phyloP scores from a whole-genome alignment of 2,797 vertebrate genomes.

The Pseudochaenichthys georgianus region DNA sequence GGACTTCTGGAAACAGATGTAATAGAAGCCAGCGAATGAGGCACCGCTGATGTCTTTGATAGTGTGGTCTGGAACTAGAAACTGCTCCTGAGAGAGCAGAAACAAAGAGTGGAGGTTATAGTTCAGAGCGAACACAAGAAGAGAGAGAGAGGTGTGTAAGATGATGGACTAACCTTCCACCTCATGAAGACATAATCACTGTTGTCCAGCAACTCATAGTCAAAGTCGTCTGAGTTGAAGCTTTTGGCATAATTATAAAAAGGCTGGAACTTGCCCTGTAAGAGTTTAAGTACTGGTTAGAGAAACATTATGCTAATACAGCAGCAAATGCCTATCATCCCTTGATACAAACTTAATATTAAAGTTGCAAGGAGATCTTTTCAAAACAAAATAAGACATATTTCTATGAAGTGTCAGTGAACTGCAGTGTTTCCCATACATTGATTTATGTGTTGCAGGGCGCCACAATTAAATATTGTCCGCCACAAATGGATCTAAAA shows the following conservation, averaged over 20 bases:
- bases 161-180: conserved; percentile 90
- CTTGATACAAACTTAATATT: background rate
- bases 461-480: too few relatives aligned
- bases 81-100: conserved; percentile 90
- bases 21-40: conserved; percentile 99
- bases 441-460: too few relatives aligned
- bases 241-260: conserved; percentile 98
- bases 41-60: conserved; percentile 99
- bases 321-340: background rate
- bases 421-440: background rate
- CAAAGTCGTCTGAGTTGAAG: conserved; percentile 98
- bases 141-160: background rate
- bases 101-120: background rate
- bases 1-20: conserved; percentile 99
- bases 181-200: conserved; percentile 99
- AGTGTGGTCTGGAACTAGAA: conserved; percentile 97
- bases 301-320: background rate
- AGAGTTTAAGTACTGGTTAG: conserved; percentile 26
- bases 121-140: background rate
- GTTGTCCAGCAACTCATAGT: conserved; percentile 93
- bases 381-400: too few relatives aligned
- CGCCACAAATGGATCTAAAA: too few relatives aligned
- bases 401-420: background rate
- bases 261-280: conserved; percentile 95
- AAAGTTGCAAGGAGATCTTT: too few relatives aligned